Evolutionary conservation across 2,888 invertebrate species (phyloP).

Genomic region (Brenthis daphne): DNA sequence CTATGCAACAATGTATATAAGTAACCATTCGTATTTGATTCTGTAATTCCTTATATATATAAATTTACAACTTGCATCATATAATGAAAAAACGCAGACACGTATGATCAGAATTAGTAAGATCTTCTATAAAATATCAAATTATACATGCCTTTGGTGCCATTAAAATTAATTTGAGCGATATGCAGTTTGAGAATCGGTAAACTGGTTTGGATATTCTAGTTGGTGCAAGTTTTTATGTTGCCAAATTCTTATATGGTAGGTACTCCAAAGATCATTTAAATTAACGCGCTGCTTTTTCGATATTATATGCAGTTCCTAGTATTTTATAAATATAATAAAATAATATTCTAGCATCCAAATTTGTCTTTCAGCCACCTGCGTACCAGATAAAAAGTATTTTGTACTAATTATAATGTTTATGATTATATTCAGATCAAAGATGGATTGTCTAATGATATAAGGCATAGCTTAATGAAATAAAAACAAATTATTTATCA

Average conservation of each 20-base stretch:
- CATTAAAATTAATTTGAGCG: slow-evolving; percentile 30
- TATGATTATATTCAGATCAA: too few species aligned
- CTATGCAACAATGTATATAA: too few species aligned
- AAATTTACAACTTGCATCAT: neutral
- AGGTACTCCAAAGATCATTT: slow-evolving; percentile 8
- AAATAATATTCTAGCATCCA: too few species aligned
- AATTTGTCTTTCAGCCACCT: too few species aligned
- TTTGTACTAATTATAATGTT: too few species aligned
- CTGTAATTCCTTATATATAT: neutral
- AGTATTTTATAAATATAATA: too few species aligned
- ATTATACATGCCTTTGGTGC: slow-evolving; percentile 17
- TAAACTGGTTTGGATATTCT: slow-evolving; percentile 29
- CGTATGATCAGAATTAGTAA: neutral
- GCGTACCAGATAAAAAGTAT: neutral
- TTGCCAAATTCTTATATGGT: slow-evolving; percentile 24
- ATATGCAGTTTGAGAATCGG: slow-evolving; percentile 32
- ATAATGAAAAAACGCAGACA: neutral
- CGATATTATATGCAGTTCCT: neutral
- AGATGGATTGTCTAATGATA: too few species aligned
- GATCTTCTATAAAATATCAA: slow-evolving; percentile 3
- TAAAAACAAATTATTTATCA: too few species aligned
- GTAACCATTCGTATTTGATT: too few species aligned
- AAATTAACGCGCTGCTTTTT: slow-evolving; percentile 1
- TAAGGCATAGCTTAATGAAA: too few species aligned
- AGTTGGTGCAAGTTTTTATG: slow-evolving; percentile 30